Evolutionary conservation across 2,797 vertebrate species (phyloP).

Genomic region (Erethizon dorsatum): DNA sequence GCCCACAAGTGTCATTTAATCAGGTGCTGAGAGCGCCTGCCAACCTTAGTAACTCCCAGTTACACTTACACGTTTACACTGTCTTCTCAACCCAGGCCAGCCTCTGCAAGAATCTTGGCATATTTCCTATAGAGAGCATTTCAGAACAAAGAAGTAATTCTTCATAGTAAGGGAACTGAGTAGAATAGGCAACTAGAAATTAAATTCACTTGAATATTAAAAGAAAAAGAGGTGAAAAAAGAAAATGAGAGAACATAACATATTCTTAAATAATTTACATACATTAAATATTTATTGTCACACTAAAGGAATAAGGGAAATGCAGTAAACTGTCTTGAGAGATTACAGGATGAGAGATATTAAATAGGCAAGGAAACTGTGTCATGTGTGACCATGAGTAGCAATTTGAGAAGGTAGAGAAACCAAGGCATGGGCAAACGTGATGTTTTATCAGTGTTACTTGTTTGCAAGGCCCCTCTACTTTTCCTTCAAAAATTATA

Average conservation of each 20-base stretch:
- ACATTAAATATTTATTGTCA: neutral
- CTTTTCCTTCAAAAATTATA: neutral
- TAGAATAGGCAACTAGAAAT: fast-evolving
- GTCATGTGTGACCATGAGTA: fast-evolving
- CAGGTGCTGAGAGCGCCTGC: neutral
- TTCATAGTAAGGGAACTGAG: fast-evolving
- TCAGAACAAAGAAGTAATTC: neutral
- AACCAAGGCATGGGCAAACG: neutral
- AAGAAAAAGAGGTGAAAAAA: neutral
- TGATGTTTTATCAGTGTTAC: neutral
- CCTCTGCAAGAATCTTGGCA: neutral
- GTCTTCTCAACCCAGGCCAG: fast-evolving
- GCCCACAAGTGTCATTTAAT: neutral
- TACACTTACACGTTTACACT: neutral
- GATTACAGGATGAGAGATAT: fast-evolving
- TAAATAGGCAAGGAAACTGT: fast-evolving
- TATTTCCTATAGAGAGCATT: neutral
- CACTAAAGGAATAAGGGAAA: fast-evolving
- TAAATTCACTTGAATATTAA: neutral
- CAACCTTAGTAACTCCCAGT: neutral
- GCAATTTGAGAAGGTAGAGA: neutral
- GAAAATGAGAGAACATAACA: neutral
- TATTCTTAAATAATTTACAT: neutral
- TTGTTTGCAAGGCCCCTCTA: neutral
- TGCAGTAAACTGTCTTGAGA: fast-evolving